Evolutionary conservation across 64 coral and sea anemone genomes (phyloP).

Genomic region (Montipora cactus): DNA sequence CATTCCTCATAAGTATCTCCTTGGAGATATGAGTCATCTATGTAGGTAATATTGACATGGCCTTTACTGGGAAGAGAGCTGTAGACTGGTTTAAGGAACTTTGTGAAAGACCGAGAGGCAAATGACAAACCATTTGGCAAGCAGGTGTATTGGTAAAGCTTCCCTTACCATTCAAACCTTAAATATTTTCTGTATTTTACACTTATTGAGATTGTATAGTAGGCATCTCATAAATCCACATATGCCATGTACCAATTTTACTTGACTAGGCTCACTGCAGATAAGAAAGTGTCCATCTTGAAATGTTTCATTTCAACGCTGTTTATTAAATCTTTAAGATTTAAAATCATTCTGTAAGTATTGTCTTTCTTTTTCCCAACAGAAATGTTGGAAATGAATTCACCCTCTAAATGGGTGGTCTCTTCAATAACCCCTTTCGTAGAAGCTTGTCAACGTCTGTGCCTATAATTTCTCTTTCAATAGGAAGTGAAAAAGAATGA

Average conservation of each 20-base stretch:
- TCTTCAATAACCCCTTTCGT: constrained; percentile 18
- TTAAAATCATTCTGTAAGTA: constrained; percentile 54
- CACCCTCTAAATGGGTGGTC: not conserved
- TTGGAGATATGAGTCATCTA: constrained; percentile 39
- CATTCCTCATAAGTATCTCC: constrained; percentile 40
- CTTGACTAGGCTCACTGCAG: constrained; percentile 32
- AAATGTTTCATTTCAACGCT: constrained; percentile 55
- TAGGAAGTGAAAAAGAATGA: not conserved
- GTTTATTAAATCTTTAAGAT: constrained; percentile 47
- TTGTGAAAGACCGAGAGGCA: constrained; percentile 32
- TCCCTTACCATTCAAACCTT: not conserved
- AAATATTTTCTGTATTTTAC: not conserved
- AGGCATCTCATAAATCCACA: constrained; percentile 29
- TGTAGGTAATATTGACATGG: constrained; percentile 9
- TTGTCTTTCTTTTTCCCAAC: constrained; percentile 22
- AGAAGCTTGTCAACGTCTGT: constrained; percentile 20
- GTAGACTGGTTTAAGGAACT: constrained; percentile 42
- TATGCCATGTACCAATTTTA: constrained; percentile 59
- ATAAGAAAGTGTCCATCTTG: constrained; percentile 44
- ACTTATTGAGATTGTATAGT: constrained; percentile 32
- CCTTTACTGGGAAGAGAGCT: constrained; percentile 41
- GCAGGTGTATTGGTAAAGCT: constrained; percentile 27
- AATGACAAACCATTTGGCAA: constrained; percentile 37
- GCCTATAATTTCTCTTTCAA: constrained; percentile 22
- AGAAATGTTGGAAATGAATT: constrained; percentile 28